Evolutionary conservation across 2,113 vertebrate genomes (phyloP).

Genomic region (Syngnathus scovelli): DNA sequence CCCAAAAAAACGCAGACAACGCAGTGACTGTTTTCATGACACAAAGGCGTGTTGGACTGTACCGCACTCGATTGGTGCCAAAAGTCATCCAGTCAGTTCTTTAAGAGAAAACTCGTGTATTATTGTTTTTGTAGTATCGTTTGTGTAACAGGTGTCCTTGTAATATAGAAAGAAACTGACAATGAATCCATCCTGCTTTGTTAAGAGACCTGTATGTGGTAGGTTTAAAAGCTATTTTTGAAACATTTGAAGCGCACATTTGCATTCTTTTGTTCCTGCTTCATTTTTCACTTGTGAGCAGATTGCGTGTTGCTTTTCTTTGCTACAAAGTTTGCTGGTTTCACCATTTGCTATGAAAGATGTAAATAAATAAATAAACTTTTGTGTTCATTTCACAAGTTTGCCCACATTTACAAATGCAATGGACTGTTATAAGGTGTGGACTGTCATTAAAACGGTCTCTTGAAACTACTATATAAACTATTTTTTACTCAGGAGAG

Average conservation of each 20-base stretch:
- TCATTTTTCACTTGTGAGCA: not conserved
- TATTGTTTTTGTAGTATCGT: not conserved
- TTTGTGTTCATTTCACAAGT: not conserved
- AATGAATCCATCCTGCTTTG: not conserved
- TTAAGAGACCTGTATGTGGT: not conserved
- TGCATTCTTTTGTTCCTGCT: not conserved
- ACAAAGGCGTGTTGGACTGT: not conserved
- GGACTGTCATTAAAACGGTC: no score
- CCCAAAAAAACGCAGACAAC: not conserved
- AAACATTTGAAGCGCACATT: not conserved
- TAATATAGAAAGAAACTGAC: not conserved
- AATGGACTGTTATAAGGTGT: no score
- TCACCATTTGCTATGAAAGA: not conserved
- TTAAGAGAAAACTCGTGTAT: not conserved
- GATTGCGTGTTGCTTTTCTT: not conserved
- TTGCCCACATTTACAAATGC: not conserved
- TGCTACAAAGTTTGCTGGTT: not conserved
- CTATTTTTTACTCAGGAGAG: no score
- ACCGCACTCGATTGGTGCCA: slow-evolving; percentile 12
- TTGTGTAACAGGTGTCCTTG: not conserved
- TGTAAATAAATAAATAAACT: not conserved
- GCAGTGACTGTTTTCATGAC: not conserved
- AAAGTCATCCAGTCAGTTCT: not conserved
- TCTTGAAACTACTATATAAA: no score
- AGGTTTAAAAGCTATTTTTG: not conserved